A percentile compares a stretch with the other conserved stretches of the same genome.
These are phyloP conservation scores for Myotis myotis DNA, from an alignment of 2,797 vertebrate species.

Conservation along the genomic window DNA sequence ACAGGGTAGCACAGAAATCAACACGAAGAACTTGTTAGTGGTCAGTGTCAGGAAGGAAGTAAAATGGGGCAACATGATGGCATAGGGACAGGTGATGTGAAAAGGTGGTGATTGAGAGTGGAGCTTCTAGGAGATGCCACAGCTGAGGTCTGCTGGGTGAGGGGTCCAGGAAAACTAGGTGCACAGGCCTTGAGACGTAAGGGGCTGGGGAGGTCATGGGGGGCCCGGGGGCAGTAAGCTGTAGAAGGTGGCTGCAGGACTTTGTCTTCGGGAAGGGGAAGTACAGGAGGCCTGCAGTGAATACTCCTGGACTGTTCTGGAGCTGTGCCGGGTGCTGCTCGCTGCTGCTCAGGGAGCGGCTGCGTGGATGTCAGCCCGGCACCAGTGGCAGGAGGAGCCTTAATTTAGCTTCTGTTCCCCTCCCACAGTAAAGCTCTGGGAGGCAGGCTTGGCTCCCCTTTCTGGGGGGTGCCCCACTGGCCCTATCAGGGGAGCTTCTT, in stretches of 20 bases:
- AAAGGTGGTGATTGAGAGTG: background rate
- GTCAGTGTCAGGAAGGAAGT: background rate
- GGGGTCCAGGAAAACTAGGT: background rate
- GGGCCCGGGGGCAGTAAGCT: background rate
- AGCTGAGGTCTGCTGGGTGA: background rate
- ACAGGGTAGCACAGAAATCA: background rate
- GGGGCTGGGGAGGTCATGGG: background rate
- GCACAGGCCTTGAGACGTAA: background rate
- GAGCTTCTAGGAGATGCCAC: background rate
- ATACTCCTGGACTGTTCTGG: background rate
- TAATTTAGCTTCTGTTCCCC: background rate
- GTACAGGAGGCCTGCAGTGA: background rate
- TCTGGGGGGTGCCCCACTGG: too few species aligned
- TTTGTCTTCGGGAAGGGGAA: background rate
- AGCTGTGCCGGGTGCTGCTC: background rate
- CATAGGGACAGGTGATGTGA: accelerated
- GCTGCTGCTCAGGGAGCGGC: background rate
- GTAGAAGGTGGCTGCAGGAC: background rate
- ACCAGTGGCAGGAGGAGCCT: background rate
- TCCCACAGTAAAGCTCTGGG: background rate
- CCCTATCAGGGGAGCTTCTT: background rate
- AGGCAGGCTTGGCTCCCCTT: background rate
- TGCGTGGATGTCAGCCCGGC: background rate
- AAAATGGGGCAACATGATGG: background rate
- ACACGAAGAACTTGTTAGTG: background rate